Conservation (phyloP, 1,140 invertebrate species). For the Portunus trituberculatus region DNA sequence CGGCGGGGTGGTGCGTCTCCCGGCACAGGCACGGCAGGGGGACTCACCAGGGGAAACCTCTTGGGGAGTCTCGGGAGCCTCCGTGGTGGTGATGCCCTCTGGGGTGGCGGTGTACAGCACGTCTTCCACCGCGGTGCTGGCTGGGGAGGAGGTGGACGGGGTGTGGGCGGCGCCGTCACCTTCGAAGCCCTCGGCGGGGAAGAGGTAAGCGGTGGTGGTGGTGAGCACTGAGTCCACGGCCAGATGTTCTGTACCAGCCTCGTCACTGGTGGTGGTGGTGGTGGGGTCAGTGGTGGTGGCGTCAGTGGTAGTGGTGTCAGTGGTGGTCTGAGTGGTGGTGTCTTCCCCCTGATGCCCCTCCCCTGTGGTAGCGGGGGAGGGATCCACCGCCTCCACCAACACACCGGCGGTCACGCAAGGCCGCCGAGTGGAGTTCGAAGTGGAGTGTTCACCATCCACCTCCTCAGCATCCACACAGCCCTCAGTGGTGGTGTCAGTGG, state of each 20-base stretch:
- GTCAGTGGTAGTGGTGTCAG: not conserved
- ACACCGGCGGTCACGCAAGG: not conserved
- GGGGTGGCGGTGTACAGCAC: not conserved
- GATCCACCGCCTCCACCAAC: slow-evolving; percentile 42
- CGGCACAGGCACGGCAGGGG: not conserved
- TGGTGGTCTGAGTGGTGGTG: not conserved
- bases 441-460: not conserved
- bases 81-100: not conserved
- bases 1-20: not conserved
- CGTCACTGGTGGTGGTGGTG: not conserved
- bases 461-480: not conserved
- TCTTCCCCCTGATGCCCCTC: not conserved
- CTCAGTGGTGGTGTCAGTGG: not conserved
- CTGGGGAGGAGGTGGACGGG: not conserved
- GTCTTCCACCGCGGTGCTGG: not conserved
- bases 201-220: not conserved
- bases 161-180: not conserved
- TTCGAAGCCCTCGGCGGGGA: not conserved
- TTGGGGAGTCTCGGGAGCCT: not conserved
- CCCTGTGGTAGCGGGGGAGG: not conserved
- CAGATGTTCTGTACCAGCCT: not conserved
- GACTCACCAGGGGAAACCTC: not conserved
- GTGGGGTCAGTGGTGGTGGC: not conserved
- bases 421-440: not conserved
- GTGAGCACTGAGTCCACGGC: not conserved